Percentiles rank a stretch among this genome's conserved stretches.
Conservation (phyloP, 2,888 invertebrate species). For the Tuberolachnus salignus region DNA sequence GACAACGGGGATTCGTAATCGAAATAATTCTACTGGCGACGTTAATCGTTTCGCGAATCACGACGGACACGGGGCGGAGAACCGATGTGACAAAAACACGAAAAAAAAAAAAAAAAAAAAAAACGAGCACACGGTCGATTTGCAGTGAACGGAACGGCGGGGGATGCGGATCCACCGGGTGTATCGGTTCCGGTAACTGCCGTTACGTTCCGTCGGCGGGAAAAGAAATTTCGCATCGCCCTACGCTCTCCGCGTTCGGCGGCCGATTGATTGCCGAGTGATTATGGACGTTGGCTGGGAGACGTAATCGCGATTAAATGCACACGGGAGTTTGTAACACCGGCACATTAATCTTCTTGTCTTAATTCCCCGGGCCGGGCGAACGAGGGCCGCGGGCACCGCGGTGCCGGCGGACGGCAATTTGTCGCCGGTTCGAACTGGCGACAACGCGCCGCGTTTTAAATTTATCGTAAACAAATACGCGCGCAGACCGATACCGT, state of each 20-base stretch:
- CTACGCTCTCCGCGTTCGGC: not conserved
- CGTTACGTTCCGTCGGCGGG: not conserved
- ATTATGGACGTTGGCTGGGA: constrained; percentile 6
- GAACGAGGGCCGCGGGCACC: not conserved
- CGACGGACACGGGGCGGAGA: not conserved
- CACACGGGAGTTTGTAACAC: constrained; percentile 30
- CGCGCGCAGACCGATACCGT: no score
- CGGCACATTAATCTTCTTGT: constrained; percentile 48
- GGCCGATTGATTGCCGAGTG: constrained; percentile 47
- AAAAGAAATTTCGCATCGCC: not conserved
- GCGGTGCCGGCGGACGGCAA: constrained; percentile 15
- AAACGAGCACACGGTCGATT: constrained; percentile 20
- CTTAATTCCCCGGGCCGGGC: constrained; percentile 38
- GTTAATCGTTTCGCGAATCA: constrained; percentile 39
- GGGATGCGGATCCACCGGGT: not conserved
- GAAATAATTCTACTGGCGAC: constrained; percentile 24
- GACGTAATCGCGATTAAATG: constrained; percentile 51
- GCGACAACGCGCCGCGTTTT: constrained; percentile 18
- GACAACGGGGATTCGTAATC: constrained; percentile 8
- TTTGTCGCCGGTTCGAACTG: constrained; percentile 42
- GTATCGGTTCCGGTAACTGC: constrained; percentile 19
- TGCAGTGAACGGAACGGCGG: not conserved
- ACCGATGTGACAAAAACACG: constrained; percentile 26
- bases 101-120: constrained; percentile 11
- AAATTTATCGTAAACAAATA: no score